These are phyloP conservation scores for Ceratosolen fusciceps DNA, from an alignment of 1,140 invertebrate species.

Conservation along the genomic window DNA sequence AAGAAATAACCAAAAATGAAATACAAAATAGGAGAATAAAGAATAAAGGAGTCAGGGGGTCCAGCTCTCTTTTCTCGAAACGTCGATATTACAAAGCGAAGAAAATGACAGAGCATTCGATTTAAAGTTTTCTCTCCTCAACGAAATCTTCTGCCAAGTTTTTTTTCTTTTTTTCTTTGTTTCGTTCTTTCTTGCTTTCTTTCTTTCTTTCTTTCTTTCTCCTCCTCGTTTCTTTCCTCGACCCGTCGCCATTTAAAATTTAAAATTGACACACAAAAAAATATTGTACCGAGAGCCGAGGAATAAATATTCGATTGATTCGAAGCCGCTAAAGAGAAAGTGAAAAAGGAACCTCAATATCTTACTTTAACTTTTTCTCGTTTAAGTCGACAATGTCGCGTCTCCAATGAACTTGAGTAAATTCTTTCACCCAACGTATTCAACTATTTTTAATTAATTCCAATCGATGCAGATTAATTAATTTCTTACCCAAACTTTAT, in stretches of 20 bases:
- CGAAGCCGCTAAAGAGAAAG: not conserved
- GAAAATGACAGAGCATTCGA: slow-evolving; percentile 9
- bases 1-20: not conserved
- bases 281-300: not conserved
- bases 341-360: not conserved
- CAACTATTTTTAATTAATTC: no score
- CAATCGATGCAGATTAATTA: no score
- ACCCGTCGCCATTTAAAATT: not conserved
- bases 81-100: not conserved
- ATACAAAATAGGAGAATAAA: not conserved
- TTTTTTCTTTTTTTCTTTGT: slow-evolving; percentile 8
- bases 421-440: no score
- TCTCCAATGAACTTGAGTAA: no score
- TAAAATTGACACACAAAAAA: slow-evolving; percentile 27
- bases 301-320: not conserved
- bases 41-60: slow-evolving; percentile 9
- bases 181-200: no score
- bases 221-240: no score
- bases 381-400: no score
- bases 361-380: no score
- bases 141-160: not conserved
- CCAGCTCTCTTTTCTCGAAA: not conserved
- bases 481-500: no score
- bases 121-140: slow-evolving; percentile 33
- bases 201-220: no score